A percentile compares a stretch with the other conserved stretches of the same genome.
These are phyloP conservation scores for Amphiprion ocellaris DNA, from an alignment of 2,113 vertebrate genomes.

Conservation along the genomic window DNA sequence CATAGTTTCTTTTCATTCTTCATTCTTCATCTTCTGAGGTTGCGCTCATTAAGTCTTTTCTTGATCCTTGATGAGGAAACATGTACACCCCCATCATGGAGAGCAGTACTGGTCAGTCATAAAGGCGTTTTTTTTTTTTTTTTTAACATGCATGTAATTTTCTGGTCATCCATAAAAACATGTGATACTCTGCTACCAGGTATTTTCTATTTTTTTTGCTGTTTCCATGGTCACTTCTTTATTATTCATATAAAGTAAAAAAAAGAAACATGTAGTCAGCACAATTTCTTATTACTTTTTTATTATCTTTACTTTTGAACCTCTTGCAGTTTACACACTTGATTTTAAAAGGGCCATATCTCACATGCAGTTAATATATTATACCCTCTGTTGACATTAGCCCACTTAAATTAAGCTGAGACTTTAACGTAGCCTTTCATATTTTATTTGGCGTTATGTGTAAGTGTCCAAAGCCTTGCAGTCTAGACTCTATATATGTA, in stretches of 20 bases:
- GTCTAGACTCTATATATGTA: not conserved
- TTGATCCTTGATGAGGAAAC: not conserved
- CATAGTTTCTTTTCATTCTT: not conserved
- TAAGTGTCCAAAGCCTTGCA: not conserved
- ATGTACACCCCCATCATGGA: not conserved
- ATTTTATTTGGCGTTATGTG: not conserved
- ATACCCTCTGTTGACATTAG: too few species aligned
- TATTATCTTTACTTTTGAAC: too few species aligned
- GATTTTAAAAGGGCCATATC: too few species aligned
- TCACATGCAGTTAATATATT: too few species aligned
- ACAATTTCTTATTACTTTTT: too few species aligned
- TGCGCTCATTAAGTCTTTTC: not conserved
- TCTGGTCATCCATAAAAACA: not conserved
- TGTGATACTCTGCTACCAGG: not conserved
- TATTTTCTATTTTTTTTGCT: not conserved
- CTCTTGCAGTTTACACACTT: too few species aligned
- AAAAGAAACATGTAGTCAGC: too few species aligned
- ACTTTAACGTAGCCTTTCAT: not conserved
- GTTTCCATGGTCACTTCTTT: not conserved
- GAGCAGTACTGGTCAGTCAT: not conserved
- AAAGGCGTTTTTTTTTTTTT: not conserved
- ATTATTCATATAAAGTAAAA: not conserved
- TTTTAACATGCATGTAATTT: not conserved
- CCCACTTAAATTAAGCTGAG: not conserved
- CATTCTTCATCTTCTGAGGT: not conserved